Evolutionary conservation across 2,113 vertebrate genomes (phyloP).

Genomic region (Zeus faber): DNA sequence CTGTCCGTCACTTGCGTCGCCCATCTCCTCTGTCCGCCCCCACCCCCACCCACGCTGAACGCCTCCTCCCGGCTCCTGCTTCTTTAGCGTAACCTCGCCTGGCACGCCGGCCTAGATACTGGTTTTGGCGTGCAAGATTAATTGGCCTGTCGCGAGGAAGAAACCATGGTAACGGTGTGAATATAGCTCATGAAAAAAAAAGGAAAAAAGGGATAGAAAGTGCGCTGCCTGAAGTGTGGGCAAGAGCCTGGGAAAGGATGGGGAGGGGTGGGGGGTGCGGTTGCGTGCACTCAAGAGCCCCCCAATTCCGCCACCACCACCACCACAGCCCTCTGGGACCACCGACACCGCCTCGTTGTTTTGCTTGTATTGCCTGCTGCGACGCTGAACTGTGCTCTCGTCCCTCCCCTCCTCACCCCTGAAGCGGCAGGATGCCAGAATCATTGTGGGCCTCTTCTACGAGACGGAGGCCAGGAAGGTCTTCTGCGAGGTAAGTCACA

Average conservation of each 20-base stretch:
- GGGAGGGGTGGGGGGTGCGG: too few relatives aligned
- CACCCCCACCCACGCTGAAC: constrained; percentile 3
- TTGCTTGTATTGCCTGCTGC: too few relatives aligned
- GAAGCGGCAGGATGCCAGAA: constrained; percentile 92
- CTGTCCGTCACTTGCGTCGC: too few relatives aligned
- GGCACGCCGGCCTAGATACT: background rate
- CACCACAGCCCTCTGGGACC: too few relatives aligned
- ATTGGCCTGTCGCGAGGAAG: constrained; percentile 41
- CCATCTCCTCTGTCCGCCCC: background rate
- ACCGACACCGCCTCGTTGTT: too few relatives aligned
- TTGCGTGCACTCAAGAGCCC: too few relatives aligned
- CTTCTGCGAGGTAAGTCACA: constrained; percentile 92
- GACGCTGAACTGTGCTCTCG: background rate
- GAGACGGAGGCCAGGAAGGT: constrained; percentile 95
- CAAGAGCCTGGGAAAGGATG: too few relatives aligned
- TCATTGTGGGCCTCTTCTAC: constrained; percentile 96
- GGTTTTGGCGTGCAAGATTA: constrained; percentile 39
- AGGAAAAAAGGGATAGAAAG: background rate
- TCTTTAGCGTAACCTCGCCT: constrained; percentile 25
- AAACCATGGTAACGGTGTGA: constrained; percentile 51
- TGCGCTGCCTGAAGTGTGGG: too few relatives aligned
- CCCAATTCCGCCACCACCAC: too few relatives aligned
- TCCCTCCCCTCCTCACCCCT: background rate
- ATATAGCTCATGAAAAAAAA: constrained; percentile 28
- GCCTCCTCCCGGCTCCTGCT: constrained; percentile 1